Percentiles rank a stretch among this genome's conserved stretches.
Evolutionary conservation across 2,113 vertebrate species (phyloP).

Genomic region (Cyprinodon tularosa): DNA sequence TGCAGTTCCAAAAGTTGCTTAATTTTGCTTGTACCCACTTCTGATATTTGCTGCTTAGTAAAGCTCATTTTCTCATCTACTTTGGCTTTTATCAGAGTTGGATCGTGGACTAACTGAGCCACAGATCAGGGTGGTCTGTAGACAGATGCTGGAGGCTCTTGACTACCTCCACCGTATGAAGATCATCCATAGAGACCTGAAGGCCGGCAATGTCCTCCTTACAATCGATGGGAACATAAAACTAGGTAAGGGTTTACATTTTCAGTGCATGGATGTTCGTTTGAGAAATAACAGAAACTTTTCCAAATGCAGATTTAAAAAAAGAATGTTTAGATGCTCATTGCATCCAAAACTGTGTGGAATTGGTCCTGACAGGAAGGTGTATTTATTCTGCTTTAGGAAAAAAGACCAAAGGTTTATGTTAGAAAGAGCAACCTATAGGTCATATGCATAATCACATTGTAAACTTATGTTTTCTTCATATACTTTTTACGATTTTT

Average conservation of each 20-base stretch:
- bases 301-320: accelerated
- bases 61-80: neutral
- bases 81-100: constrained; percentile 81
- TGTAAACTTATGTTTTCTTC: neutral
- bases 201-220: constrained; percentile 95
- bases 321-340: no score
- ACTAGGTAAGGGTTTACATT: constrained; percentile 83
- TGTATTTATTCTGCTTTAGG: no score
- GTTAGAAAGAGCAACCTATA: no score
- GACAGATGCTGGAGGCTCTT: constrained; percentile 94
- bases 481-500: neutral
- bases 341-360: neutral
- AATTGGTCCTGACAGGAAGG: no score
- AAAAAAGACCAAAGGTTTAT: no score
- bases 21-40: neutral
- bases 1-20: neutral
- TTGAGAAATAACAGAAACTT: neutral
- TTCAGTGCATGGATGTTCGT: neutral
- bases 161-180: constrained; percentile 90
- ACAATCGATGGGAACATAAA: constrained; percentile 94
- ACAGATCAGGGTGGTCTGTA: constrained; percentile 92
- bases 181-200: constrained; percentile 98
- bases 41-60: neutral
- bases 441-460: no score
- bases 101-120: constrained; percentile 91